phyloP scores from a whole-genome alignment of 2,888 invertebrate species.

The Bimastos eiseni region DNA sequence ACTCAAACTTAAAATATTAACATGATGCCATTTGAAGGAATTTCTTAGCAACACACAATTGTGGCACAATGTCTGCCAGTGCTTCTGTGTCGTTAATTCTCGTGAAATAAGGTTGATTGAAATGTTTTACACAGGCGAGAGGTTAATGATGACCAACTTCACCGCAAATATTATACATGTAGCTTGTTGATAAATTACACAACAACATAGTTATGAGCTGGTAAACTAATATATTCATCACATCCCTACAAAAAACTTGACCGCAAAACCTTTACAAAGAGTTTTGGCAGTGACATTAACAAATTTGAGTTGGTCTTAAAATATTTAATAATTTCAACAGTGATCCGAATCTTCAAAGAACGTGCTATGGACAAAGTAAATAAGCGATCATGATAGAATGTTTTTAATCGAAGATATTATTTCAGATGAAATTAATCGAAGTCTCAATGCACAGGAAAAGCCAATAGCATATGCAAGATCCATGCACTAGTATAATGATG shows the following conservation, averaged over 20 bases:
- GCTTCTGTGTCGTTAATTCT: neutral
- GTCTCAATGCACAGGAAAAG: neutral
- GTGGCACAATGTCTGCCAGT: neutral
- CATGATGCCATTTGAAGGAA: neutral
- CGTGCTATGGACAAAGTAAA: neutral
- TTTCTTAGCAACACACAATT: neutral
- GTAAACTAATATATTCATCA: neutral
- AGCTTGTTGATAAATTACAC: neutral
- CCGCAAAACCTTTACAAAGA: neutral
- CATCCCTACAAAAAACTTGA: neutral
- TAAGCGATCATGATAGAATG: neutral
- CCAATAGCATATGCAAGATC: neutral
- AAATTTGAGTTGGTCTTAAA: neutral
- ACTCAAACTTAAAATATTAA: neutral
- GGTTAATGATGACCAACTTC: neutral
- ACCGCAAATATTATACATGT: too few species aligned
- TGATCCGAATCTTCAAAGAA: neutral
- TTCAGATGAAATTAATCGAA: neutral
- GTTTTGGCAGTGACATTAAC: neutral
- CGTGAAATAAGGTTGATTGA: neutral
- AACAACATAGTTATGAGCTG: neutral
- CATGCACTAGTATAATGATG: neutral
- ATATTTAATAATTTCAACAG: too few species aligned
- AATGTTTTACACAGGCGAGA: neutral
- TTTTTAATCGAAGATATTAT: neutral